These are phyloP conservation scores for Aleadryas rufinucha DNA, from an alignment of 2,113 vertebrate species.

Conservation along the genomic window DNA sequence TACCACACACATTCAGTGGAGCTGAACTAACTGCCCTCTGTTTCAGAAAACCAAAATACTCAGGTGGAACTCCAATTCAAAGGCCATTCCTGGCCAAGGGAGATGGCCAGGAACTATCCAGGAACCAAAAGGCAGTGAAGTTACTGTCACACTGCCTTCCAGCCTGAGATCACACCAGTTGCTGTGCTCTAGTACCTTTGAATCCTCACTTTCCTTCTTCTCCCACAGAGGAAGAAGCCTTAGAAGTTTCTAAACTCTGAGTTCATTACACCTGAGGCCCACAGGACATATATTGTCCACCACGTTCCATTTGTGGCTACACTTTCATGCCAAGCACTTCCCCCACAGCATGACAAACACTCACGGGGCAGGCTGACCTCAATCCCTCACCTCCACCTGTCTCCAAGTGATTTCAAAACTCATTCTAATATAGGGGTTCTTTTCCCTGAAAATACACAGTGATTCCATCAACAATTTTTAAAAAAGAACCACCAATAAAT, in stretches of 20 bases:
- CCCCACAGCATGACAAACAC: background rate
- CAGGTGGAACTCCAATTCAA: background rate
- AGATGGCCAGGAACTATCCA: background rate
- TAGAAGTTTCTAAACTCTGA: background rate
- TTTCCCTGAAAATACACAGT: constrained; percentile 13
- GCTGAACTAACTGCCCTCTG: background rate
- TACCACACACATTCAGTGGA: fast-evolving
- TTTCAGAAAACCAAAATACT: background rate
- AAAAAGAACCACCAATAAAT: background rate
- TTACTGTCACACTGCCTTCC: fast-evolving
- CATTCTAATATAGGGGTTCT: fast-evolving
- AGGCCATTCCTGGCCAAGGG: background rate
- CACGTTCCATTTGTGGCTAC: fast-evolving
- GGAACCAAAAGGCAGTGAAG: background rate
- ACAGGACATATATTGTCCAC: background rate
- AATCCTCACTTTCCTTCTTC: background rate
- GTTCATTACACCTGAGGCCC: background rate
- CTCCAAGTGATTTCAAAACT: background rate
- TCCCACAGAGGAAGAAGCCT: background rate
- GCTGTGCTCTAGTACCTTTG: background rate
- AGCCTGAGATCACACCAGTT: background rate
- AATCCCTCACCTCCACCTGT: background rate
- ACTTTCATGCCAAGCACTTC: background rate
- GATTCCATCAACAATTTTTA: background rate
- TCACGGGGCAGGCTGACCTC: background rate